Evolutionary conservation across 2,888 invertebrate species (phyloP).

Genomic region (Sinohyriopsis cumingii): DNA sequence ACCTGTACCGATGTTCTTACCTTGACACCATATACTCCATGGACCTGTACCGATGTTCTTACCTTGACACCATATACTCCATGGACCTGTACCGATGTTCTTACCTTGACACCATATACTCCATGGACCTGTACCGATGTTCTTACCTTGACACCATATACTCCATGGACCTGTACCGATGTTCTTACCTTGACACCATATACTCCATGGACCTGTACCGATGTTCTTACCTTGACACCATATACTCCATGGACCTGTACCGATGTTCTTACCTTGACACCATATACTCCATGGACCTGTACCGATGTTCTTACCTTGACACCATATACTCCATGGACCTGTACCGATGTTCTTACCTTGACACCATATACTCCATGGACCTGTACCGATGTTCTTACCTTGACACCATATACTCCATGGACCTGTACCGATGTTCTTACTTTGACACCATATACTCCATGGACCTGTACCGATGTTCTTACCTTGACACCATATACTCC

Average conservation of each 20-base stretch:
- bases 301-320: too few relatives aligned
- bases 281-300: slow-evolving; percentile 58
- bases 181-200: too few relatives aligned
- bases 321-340: slow-evolving; percentile 55
- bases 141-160: slow-evolving; percentile 13
- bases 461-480: slow-evolving; percentile 11
- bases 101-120: slow-evolving; percentile 16
- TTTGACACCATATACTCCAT: slow-evolving; percentile 44
- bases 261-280: too few relatives aligned
- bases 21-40: slow-evolving; percentile 44
- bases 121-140: slow-evolving; percentile 55
- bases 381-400: too few relatives aligned
- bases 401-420: slow-evolving; percentile 48
- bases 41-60: slow-evolving; percentile 11
- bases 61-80: slow-evolving; percentile 41
- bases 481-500: slow-evolving; percentile 41
- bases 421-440: too few relatives aligned
- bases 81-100: slow-evolving; percentile 24
- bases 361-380: slow-evolving; percentile 51
- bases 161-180: slow-evolving; percentile 57
- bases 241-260: slow-evolving; percentile 62
- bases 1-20: too few relatives aligned
- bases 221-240: too few relatives aligned
- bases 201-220: too few relatives aligned
- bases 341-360: too few relatives aligned